A percentile compares a stretch with the other conserved stretches of the same genome.
phyloP scores from a whole-genome alignment of 2,888 invertebrate genomes.

The Cepaea hortensis region DNA sequence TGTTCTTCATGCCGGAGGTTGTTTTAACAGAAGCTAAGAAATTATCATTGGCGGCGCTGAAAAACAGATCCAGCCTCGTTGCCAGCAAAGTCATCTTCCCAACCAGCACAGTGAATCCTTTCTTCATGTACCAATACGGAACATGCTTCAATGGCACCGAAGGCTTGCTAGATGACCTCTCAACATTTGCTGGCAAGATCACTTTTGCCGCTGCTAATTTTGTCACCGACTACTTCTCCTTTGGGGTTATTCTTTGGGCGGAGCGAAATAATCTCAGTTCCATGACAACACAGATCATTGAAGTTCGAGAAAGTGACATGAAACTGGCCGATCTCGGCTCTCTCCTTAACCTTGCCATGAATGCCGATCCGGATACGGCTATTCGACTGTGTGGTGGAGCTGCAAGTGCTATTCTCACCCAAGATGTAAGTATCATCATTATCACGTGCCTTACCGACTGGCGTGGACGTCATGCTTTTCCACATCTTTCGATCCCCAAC shows the following conservation, averaged over 20 bases:
- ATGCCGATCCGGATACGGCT: slow-evolving; percentile 57
- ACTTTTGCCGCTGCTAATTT: slow-evolving; percentile 64
- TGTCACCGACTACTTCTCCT: slow-evolving; percentile 57
- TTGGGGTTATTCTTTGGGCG: slow-evolving; percentile 66
- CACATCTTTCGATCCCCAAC: too few species aligned
- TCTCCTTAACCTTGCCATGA: slow-evolving; percentile 54
- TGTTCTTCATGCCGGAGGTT: slow-evolving; percentile 68
- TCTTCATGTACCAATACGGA: slow-evolving; percentile 63
- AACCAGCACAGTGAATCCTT: slow-evolving; percentile 59
- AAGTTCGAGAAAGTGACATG: slow-evolving; percentile 56
- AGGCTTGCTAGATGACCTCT: slow-evolving; percentile 54
- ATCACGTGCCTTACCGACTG: neutral
- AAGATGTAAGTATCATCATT: slow-evolving; percentile 48
- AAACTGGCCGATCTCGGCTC: slow-evolving; percentile 55
- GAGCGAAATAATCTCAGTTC: slow-evolving; percentile 59
- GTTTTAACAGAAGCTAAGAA: slow-evolving; percentile 43
- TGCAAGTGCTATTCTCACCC: slow-evolving; percentile 54
- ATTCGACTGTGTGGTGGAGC: slow-evolving; percentile 56
- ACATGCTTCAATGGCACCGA: slow-evolving; percentile 58
- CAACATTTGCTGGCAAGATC: slow-evolving; percentile 59
- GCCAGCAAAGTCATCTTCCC: slow-evolving; percentile 59
- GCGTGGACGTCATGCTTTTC: too few species aligned
- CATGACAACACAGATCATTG: slow-evolving; percentile 54
- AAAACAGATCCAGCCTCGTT: slow-evolving; percentile 55
- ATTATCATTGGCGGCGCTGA: slow-evolving; percentile 47